Evolutionary conservation across 2,113 vertebrate species (phyloP).

Genomic region (Saguinus midas): DNA sequence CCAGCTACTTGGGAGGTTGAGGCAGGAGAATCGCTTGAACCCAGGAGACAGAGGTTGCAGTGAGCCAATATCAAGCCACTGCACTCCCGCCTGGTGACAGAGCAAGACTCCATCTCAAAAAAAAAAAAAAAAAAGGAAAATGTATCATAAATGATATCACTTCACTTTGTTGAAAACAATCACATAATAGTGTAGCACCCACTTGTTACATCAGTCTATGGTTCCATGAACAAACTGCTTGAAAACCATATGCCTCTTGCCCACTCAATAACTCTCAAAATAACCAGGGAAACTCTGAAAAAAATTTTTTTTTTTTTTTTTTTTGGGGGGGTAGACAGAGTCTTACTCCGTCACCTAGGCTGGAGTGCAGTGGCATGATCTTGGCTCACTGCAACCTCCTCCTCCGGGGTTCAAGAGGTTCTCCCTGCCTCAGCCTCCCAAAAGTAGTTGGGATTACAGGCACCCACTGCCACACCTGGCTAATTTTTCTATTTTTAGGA

Average conservation of each 20-base stretch:
- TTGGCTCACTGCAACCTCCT: neutral
- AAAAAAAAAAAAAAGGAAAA: neutral
- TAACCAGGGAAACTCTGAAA: neutral
- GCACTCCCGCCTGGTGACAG: too few species aligned
- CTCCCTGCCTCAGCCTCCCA: neutral
- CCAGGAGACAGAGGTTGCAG: too few species aligned
- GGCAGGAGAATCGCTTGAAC: too few species aligned
- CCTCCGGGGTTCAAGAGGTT: neutral
- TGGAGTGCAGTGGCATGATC: neutral
- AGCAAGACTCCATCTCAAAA: too few species aligned
- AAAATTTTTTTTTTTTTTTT: neutral
- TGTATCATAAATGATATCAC: neutral
- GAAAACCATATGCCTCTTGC: neutral
- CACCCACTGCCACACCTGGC: neutral
- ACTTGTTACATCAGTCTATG: neutral
- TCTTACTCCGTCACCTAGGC: neutral
- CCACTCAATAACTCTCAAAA: constrained; percentile 20
- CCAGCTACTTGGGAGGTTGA: too few species aligned
- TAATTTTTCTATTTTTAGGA: neutral
- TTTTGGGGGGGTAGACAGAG: too few species aligned
- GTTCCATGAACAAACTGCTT: neutral
- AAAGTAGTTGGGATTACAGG: neutral
- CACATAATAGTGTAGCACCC: neutral
- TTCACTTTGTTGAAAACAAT: neutral
- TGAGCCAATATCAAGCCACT: too few species aligned